Conservation (phyloP, 1,140 invertebrate species). For the Heliconius himera region DNA sequence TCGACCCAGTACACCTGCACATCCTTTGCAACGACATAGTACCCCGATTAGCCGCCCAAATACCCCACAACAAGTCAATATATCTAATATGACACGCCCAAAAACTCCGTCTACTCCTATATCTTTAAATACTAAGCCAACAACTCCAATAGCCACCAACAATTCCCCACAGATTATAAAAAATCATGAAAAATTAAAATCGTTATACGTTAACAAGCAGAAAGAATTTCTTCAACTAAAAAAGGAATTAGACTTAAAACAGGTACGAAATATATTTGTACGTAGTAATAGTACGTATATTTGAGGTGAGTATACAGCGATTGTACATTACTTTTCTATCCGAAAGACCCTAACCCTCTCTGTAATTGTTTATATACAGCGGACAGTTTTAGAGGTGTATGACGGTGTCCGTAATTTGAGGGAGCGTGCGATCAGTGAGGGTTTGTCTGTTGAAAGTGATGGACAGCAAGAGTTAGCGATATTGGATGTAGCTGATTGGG, state of each 20-base stretch:
- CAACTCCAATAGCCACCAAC: slow-evolving; percentile 32
- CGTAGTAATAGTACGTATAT: no score
- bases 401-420: slow-evolving; percentile 54
- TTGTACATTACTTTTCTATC: neutral
- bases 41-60: slow-evolving; percentile 49
- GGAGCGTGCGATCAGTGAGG: slow-evolving; percentile 57
- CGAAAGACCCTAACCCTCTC: neutral
- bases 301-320: neutral
- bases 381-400: slow-evolving; percentile 64
- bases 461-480: slow-evolving; percentile 58
- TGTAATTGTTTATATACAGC: slow-evolving; percentile 44
- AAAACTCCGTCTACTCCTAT: slow-evolving; percentile 40
- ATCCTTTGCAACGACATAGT: slow-evolving; percentile 30
- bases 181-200: slow-evolving; percentile 54
- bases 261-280: slow-evolving; percentile 46
- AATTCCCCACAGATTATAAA: slow-evolving; percentile 30
- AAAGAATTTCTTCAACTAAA: slow-evolving; percentile 65
- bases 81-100: slow-evolving; percentile 35
- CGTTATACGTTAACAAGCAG: slow-evolving; percentile 50
- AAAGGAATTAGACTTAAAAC: slow-evolving; percentile 72
- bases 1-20: slow-evolving; percentile 54
- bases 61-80: slow-evolving; percentile 45
- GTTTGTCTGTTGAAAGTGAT: slow-evolving; percentile 49
- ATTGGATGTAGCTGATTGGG: slow-evolving; percentile 72
- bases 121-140: slow-evolving; percentile 8